Evolutionary conservation across 2,888 invertebrate genomes (phyloP).

Genomic region (Pterostichus madidus): DNA sequence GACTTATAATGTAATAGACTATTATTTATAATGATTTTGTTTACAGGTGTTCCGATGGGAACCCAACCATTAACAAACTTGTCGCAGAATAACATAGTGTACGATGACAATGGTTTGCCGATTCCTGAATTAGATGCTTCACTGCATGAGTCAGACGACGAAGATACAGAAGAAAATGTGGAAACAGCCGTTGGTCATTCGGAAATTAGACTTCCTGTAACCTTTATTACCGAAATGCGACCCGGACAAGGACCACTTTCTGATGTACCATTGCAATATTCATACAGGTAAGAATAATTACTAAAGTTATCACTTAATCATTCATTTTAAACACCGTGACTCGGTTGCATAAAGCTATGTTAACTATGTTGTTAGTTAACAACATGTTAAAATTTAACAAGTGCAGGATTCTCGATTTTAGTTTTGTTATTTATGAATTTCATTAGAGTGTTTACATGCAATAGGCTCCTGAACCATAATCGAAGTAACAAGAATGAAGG

Average conservation of each 20-base stretch:
- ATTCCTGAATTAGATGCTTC: constrained; percentile 36
- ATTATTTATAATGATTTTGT: constrained; percentile 71
- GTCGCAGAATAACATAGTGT: constrained; percentile 70
- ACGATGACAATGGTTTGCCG: constrained; percentile 56
- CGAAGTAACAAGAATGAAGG: too few species aligned
- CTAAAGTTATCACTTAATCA: background rate
- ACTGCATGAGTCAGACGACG: constrained; percentile 67
- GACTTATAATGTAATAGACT: too few species aligned
- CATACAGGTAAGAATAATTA: constrained; percentile 4
- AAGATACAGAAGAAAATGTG: constrained; percentile 49
- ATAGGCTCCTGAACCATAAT: too few species aligned
- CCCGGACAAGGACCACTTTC: constrained; percentile 43
- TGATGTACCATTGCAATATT: constrained; percentile 26
- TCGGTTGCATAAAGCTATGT: too few species aligned
- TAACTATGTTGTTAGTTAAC: too few species aligned
- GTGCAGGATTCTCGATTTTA: too few species aligned
- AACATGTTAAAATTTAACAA: too few species aligned
- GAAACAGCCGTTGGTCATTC: constrained; percentile 59
- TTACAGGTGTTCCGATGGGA: constrained; percentile 74
- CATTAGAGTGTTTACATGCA: too few species aligned
- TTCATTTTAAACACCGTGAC: background rate
- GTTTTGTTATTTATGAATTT: too few species aligned
- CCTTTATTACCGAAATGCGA: constrained; percentile 54
- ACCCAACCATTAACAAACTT: constrained; percentile 74
- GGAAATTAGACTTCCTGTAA: constrained; percentile 6